A percentile compares a stretch with the other conserved stretches of the same genome.
phyloP scores from a whole-genome alignment of 2,888 invertebrate genomes.

The Monopis laevigella region DNA sequence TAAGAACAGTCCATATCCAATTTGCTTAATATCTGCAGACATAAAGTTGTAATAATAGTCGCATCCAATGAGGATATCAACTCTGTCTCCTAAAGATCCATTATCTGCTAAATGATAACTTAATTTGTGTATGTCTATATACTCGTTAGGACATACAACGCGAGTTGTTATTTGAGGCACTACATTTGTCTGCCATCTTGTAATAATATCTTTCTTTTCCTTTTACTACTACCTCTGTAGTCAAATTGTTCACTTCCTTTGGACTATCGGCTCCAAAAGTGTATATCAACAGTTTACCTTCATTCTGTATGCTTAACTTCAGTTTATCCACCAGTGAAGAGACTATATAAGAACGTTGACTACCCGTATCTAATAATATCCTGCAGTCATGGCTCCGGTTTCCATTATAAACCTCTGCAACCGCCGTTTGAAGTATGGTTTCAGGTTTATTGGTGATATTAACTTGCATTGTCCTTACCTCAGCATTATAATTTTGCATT shows the following conservation, averaged over 20 bases:
- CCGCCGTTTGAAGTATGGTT: not conserved
- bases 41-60: conserved; percentile 5
- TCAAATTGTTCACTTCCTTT: not conserved
- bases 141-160: not conserved
- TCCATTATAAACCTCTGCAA: not conserved
- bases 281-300: not conserved
- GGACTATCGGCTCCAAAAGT: conserved; percentile 3
- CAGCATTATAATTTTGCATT: not conserved
- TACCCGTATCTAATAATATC: not conserved
- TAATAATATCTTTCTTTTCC: not conserved
- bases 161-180: not conserved
- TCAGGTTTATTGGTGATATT: too few species aligned
- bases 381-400: not conserved
- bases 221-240: not conserved
- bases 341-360: conserved; percentile 1
- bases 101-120: not conserved
- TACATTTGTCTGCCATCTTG: not conserved
- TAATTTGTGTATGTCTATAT: not conserved
- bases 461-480: not conserved
- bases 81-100: not conserved
- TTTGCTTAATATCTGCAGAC: not conserved
- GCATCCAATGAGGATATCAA: conserved; percentile 1
- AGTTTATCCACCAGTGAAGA: not conserved
- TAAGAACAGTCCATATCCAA: not conserved
- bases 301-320: not conserved